A percentile compares a stretch with the other conserved stretches of the same genome.
Conservation (phyloP, 2,888 invertebrate genomes). For the Phyto melanocephala region DNA sequence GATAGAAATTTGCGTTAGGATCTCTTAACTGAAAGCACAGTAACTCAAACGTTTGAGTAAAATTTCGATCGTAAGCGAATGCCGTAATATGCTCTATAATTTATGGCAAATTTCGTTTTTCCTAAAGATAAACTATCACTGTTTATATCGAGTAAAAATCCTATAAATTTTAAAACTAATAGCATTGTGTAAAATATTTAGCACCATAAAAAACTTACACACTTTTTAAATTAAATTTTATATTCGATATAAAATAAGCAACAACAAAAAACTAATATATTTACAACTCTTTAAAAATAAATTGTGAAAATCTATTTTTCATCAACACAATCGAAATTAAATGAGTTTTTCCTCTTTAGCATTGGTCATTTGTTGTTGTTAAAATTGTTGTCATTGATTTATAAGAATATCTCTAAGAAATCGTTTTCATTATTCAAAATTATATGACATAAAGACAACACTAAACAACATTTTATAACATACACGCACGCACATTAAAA, state of each 20-base stretch:
- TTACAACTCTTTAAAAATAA: slow-evolving; percentile 14
- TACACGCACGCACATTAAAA: neutral
- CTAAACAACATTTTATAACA: slow-evolving; percentile 16
- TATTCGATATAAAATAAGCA: neutral
- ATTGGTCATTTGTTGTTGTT: slow-evolving; percentile 50
- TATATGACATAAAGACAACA: slow-evolving; percentile 51
- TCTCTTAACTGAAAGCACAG: too few relatives aligned
- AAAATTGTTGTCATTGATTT: slow-evolving; percentile 59
- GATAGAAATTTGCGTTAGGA: too few relatives aligned
- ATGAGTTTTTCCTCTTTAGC: neutral
- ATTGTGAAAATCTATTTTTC: slow-evolving; percentile 32
- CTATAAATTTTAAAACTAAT: too few relatives aligned
- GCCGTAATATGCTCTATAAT: too few relatives aligned
- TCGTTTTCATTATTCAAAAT: slow-evolving; percentile 58
- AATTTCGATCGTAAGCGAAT: too few relatives aligned
- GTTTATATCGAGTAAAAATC: too few relatives aligned
- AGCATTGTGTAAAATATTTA: too few relatives aligned
- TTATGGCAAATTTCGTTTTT: too few relatives aligned
- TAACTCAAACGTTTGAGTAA: too few relatives aligned
- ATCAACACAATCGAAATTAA: slow-evolving; percentile 22
- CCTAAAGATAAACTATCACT: too few relatives aligned
- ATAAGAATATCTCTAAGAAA: slow-evolving; percentile 48
- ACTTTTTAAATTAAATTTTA: neutral
- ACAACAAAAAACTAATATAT: too few relatives aligned
- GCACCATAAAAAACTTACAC: too few relatives aligned